phyloP scores from a whole-genome alignment of 2,888 invertebrate species.

The Ramazzottius varieornatus region DNA sequence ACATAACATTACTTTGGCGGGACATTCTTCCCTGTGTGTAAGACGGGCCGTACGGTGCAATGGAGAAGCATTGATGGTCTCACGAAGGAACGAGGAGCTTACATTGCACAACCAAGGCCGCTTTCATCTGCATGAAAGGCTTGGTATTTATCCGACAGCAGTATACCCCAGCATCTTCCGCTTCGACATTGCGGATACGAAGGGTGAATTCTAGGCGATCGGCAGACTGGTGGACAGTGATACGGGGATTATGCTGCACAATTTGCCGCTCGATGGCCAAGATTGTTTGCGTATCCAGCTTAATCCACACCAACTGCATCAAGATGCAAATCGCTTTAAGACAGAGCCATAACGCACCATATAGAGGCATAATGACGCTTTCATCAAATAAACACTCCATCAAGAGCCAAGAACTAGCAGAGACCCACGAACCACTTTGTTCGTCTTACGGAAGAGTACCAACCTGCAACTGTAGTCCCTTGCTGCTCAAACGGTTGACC shows the following conservation, averaged over 20 bases:
- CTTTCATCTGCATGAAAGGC: background rate
- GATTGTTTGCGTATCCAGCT: constrained; percentile 2
- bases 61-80: too few species aligned
- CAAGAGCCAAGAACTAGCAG: too few species aligned
- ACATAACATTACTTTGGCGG: too few species aligned
- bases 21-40: too few species aligned
- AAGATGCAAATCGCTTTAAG: too few species aligned
- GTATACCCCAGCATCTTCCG: background rate
- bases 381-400: too few species aligned
- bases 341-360: too few species aligned
- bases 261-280: background rate
- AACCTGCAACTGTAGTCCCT: background rate
- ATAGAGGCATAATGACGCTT: too few species aligned
- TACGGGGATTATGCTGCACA: background rate
- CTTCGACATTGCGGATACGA: background rate
- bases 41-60: too few species aligned
- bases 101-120: background rate
- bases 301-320: constrained; percentile 2
- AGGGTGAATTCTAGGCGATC: background rate
- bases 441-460: too few species aligned
- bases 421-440: too few species aligned
- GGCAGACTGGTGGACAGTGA: background rate
- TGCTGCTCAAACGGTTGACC: background rate
- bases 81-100: background rate
- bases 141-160: background rate